Conservation (phyloP, 2,888 invertebrate species). For the Spisula subtruncata region DNA sequence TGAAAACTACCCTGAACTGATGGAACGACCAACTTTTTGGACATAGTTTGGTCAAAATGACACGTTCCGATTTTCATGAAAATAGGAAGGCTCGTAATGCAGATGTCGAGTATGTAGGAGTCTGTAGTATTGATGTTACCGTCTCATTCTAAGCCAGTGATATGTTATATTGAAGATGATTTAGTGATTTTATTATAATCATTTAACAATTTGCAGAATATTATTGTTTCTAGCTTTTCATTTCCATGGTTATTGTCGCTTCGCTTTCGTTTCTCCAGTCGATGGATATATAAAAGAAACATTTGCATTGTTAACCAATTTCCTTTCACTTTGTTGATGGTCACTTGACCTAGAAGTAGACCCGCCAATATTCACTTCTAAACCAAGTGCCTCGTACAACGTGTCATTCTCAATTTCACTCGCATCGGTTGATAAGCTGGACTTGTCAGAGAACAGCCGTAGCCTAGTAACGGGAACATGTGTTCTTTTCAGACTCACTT, state of each 20-base stretch:
- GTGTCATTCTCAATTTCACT: constrained; percentile 26
- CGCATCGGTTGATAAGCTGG: background rate
- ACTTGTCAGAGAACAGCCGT: constrained; percentile 49
- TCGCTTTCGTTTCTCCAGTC: constrained; percentile 53
- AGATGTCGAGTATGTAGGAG: too few species aligned
- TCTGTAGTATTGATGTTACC: too few species aligned
- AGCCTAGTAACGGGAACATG: constrained; percentile 48
- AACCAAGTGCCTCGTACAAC: constrained; percentile 12
- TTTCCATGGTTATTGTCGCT: constrained; percentile 51
- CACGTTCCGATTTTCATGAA: too few species aligned
- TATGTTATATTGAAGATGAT: too few species aligned
- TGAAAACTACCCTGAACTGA: too few species aligned
- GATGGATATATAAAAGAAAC: constrained; percentile 63
- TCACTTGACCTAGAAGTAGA: constrained; percentile 22
- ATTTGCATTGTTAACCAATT: constrained; percentile 58
- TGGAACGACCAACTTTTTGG: too few species aligned
- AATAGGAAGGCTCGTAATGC: too few species aligned
- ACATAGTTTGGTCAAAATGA: too few species aligned
- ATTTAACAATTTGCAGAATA: too few species aligned
- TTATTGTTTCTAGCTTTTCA: background rate
- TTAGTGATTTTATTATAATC: too few species aligned
- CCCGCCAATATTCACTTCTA: constrained; percentile 7
- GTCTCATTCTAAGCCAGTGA: too few species aligned
- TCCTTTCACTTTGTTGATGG: constrained; percentile 40
- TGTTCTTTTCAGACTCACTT: constrained; percentile 17